A percentile compares a stretch with the other conserved stretches of the same genome.
phyloP scores from a whole-genome alignment of 2,888 invertebrate species.

The Nephrotoma guestfalica region DNA sequence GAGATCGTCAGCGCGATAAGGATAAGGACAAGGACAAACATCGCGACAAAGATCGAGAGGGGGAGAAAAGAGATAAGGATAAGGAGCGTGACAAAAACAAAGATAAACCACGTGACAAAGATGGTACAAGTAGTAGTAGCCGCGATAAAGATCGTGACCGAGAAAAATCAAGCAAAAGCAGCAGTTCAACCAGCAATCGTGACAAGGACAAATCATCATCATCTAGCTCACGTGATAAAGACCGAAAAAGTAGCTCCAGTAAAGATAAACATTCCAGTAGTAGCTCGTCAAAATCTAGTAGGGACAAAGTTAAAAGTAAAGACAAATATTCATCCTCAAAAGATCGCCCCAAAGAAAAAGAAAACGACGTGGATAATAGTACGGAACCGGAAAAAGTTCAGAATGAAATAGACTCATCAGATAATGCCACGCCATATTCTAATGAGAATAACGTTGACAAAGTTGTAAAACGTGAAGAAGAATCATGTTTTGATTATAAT shows the following conservation, averaged over 20 bases:
- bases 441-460: background rate
- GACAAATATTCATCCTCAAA: slow-evolving; percentile 21
- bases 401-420: slow-evolving; percentile 15
- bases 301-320: slow-evolving; percentile 24
- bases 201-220: slow-evolving; percentile 18
- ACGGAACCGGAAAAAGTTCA: slow-evolving; percentile 34
- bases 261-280: slow-evolving; percentile 33
- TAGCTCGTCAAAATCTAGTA: slow-evolving; percentile 20
- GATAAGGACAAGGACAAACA: slow-evolving; percentile 28
- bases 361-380: slow-evolving; percentile 28
- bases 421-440: background rate
- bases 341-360: slow-evolving; percentile 24
- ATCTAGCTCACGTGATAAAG: background rate
- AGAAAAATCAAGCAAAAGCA: slow-evolving; percentile 19
- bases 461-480: background rate
- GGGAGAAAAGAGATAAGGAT: slow-evolving; percentile 28
- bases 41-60: slow-evolving; percentile 24
- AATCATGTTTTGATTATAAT: background rate
- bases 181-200: slow-evolving; percentile 14
- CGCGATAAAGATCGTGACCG: slow-evolving; percentile 21
- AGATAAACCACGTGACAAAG: slow-evolving; percentile 21
- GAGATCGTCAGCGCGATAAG: slow-evolving; percentile 23
- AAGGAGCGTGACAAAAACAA: slow-evolving; percentile 5
- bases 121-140: background rate
- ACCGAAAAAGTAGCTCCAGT: slow-evolving; percentile 16